These are phyloP conservation scores for Dryoscopus gambensis DNA, from an alignment of 2,113 vertebrate species.

Conservation along the genomic window DNA sequence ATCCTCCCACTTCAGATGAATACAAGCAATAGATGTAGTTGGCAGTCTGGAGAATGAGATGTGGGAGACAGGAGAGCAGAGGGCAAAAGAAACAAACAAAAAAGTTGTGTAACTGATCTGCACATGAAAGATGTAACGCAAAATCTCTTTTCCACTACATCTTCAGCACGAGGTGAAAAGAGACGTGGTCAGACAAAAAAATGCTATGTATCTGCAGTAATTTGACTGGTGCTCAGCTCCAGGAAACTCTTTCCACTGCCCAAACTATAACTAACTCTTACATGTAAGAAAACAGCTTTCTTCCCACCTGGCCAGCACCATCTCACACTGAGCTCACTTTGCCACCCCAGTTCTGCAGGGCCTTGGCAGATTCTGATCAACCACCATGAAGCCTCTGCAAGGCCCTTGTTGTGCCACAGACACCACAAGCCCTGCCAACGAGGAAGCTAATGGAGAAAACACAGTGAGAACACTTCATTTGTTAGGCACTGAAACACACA, in stretches of 20 bases:
- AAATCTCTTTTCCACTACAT: not conserved
- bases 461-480: not conserved
- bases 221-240: not conserved
- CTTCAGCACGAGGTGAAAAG: not conserved
- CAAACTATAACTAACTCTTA: not conserved
- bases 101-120: not conserved
- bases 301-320: not conserved
- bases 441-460: not conserved
- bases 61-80: not conserved
- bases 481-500: not conserved
- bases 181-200: not conserved
- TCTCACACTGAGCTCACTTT: not conserved
- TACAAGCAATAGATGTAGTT: not conserved
- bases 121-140: not conserved
- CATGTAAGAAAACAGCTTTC: not conserved
- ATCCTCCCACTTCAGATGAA: not conserved
- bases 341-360: not conserved
- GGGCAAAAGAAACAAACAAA: not conserved
- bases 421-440: rapidly evolving
- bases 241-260: not conserved
- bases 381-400: not conserved
- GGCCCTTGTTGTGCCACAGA: not conserved
- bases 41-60: not conserved
- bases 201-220: not conserved
- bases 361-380: no score